Base-by-base conservation (phyloP, 2,797 vertebrate genomes). In the Coregonus ussuriensis region DNA sequence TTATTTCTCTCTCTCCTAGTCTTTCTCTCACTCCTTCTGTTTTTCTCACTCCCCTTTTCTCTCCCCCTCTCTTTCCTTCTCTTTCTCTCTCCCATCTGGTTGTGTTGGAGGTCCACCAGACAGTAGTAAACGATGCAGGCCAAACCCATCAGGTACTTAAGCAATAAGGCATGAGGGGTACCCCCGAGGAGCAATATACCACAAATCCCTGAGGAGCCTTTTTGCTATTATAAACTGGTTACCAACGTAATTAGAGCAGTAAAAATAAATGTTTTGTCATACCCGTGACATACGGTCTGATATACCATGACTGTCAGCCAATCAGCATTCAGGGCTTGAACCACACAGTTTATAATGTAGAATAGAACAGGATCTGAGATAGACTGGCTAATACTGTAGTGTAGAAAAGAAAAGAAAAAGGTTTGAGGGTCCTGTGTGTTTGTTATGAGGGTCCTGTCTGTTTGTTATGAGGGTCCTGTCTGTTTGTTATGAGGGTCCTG, bases 101-200 rank as follows among this genome's bases (percentile, higher is more conserved):
- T 82, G 21, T 81, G 54, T 73, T 84, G 83, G 78, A 86, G 82
- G 71, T 75, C 80, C 67, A 85, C 74, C 83, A 86, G 70, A 62
- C 37, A 41, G 33, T 35, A 47, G 65, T 3, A 67, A 29, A 84
- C 4, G 81, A 71, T 1, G 47, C 71, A 74, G 0, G 3, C 68
- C 74, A 79, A 74, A 25, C 72, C 53, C 72, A 69, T 59, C 51
- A 47, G 41, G 72, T 47, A 37, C 51, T 31, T 11, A 15, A 29
- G 77, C 80, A 62, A 85, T 71, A 82, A 86, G 71, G 41, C 11
- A 65, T 72, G 75, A 75, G 65, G 3, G 25, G 25, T 25, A 25
- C 25, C 25, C 25, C 25, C 25, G 25, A 25, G 25, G 25, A 25
- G 25, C 25, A 25, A 25, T 25, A 47, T 3, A 47, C 41, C 41